Evolutionary conservation across 1,140 invertebrate species (phyloP), one percentile per base, ranked within the genome.

Genomic region (Nymphalis io): DNA sequence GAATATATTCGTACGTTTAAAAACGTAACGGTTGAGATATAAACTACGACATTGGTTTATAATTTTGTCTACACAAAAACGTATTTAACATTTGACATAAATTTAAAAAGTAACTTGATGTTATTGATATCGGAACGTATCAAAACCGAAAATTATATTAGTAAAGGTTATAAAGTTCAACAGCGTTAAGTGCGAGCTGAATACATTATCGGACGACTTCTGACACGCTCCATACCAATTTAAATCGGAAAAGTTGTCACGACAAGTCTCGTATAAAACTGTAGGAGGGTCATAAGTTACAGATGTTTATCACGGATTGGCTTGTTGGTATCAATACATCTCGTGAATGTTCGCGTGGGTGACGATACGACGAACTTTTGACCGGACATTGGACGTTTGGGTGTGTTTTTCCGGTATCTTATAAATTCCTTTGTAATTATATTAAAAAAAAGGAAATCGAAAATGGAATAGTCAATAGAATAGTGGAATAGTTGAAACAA

Each of bases 241-340:
- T 42, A 13, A 66, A 66, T 66, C 4, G 40, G 58, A 53, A 68
- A 61, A 53, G 58, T 44, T 48, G 55, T 55, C 46, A 53, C 57
- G 58, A 60, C 66, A 55, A 48, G n/a, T 38, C 20, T 55, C 61
- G 33, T 55, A 58, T 44, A 66, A 66, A 58, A 66, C 40, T 60
- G 40, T 59, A 46, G 13, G 27, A 48, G 21, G 12, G 64, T 38
- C 46, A 16, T 51, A 51, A 46, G 60, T 61, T 46, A 61, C 60
- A 61, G n/a, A 42, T 46, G 18, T 46, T 61, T 46, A 21, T 55
- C 51, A 51, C 48, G 51, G 51, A 20, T 55, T n/a, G 51, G 15
- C 13, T 12, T n/a, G 20, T 51, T 44, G 40, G 48, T 53, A 21
- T 12, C 51, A 15, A 55, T 55, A 55, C 13, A 55, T 55, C 51